Conservation (phyloP, 2,797 vertebrate genomes). For the Gambusia yucatana region DNA sequence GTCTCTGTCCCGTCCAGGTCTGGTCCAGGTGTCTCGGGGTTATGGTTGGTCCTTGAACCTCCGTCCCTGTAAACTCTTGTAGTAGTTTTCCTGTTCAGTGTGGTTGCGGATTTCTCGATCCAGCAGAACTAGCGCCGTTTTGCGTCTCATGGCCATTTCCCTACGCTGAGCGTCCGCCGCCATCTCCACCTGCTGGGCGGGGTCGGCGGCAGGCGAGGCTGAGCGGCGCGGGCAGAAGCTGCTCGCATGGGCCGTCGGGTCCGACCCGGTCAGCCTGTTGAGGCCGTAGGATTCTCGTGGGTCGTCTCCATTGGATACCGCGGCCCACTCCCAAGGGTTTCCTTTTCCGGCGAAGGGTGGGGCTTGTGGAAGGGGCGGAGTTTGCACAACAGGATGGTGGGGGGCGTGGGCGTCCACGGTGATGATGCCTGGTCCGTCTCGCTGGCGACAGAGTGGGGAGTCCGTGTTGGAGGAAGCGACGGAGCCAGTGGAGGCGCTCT, state of each 20-base stretch:
- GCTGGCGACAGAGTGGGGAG: conserved; percentile 85
- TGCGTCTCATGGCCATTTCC: conserved; percentile 87
- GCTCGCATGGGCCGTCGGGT: conserved; percentile 36
- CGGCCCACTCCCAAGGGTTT: conserved; percentile 82
- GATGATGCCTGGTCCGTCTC: conserved; percentile 85
- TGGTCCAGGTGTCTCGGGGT: too few species aligned
- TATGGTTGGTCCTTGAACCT: conserved; percentile 77
- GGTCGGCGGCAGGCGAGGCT: conserved; percentile 80
- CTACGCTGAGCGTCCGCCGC: conserved; percentile 75
- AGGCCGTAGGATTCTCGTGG: conserved; percentile 81
- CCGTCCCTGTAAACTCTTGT: conserved; percentile 64
- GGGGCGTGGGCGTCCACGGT: conserved; percentile 91
- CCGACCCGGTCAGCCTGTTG: conserved; percentile 79
- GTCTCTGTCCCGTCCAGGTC: too few species aligned
- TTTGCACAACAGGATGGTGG: conserved; percentile 88
- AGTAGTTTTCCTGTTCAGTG: conserved; percentile 65
- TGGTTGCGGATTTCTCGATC: conserved; percentile 69
- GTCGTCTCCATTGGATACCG: conserved; percentile 71
- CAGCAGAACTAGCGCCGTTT: conserved; percentile 76
- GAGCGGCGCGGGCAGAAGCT: conserved; percentile 81
- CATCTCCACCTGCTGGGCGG: conserved; percentile 63
- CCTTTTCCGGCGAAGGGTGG: conserved; percentile 70
- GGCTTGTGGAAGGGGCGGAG: conserved; percentile 71
- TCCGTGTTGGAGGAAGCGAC: conserved; percentile 85
- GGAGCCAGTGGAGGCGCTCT: conserved; percentile 85